Evolutionary conservation across 1,140 invertebrate species (phyloP), one percentile per base, ranked within the genome.

Genomic region (Neocloeon triangulifer): DNA sequence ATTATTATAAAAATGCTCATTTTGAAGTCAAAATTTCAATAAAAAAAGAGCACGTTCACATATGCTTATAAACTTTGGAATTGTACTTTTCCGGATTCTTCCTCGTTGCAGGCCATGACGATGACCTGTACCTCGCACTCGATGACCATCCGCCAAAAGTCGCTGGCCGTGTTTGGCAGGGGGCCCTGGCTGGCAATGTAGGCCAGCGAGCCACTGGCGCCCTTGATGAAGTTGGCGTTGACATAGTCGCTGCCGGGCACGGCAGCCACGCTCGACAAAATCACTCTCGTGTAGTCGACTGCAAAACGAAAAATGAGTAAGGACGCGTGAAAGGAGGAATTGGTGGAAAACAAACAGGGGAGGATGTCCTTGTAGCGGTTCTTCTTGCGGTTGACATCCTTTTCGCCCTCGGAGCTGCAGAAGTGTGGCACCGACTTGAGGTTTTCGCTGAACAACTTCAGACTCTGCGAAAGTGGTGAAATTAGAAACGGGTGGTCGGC

Each of bases 281-380:
- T 50, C 7, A 73, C 66, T 36, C 69, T 46, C 7, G 56, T 66
- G 35, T 63, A 52, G 47, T 72, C 66, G 62, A 67, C 67, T 69
- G 49, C 16, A 55, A 51, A 37, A 42, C 2, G 10, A 4, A 34
- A 10, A 12, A 27, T 15, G n/a, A 32, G 17, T 14, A 14, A 16
- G 10, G 6, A n/a, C 25, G 8, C 8, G 10, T 10, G 8, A 10
- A 27, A 10, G 13, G 14, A 27, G 8, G 10, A 32, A n/a, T n/a
- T n/a, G n/a, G n/a, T n/a, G n/a, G n/a, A 31, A 34, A 25, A 55
- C 53, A 64, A 56, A 69, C 65, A 75, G 39, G 70, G 70, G 32
- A 75, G 46, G 42, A 75, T 73, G 54, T 75, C 73, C 47, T 72
- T 71, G 44, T 71, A 74, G 40, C 71, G 47, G 48, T 74, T 76